Conservation (phyloP, 2,888 invertebrate species). For the Cataglyphis altisquamis region DNA sequence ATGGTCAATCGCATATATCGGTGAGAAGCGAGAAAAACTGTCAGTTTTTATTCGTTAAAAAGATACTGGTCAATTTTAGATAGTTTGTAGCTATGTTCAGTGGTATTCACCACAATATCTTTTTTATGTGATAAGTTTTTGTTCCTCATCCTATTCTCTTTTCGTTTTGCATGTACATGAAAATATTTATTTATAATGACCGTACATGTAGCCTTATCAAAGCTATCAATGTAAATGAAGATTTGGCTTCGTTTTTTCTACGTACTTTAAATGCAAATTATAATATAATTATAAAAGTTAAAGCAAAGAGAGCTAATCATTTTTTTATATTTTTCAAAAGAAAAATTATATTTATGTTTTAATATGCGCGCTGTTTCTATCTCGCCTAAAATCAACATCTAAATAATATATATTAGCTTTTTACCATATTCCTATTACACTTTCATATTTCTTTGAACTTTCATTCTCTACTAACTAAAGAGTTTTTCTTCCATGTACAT, state of each 20-base stretch:
- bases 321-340: background rate
- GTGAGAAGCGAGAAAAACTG: background rate
- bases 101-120: background rate
- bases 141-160: background rate
- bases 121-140: background rate
- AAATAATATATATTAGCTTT: background rate
- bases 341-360: background rate
- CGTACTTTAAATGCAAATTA: background rate
- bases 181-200: background rate
- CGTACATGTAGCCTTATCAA: background rate
- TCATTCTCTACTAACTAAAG: constrained; percentile 29
- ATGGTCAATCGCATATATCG: background rate
- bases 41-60: background rate
- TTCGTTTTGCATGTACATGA: background rate
- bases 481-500: constrained; percentile 4
- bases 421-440: background rate
- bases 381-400: background rate
- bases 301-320: background rate
- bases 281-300: background rate
- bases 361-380: background rate
- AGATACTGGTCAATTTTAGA: background rate
- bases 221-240: background rate
- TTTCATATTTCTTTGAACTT: constrained; percentile 19
- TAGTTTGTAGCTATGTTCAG: background rate
- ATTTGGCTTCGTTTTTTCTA: background rate